Conservation (phyloP, 92 coral and sea anemone genomes). For the Desmophyllum pertusum region DNA sequence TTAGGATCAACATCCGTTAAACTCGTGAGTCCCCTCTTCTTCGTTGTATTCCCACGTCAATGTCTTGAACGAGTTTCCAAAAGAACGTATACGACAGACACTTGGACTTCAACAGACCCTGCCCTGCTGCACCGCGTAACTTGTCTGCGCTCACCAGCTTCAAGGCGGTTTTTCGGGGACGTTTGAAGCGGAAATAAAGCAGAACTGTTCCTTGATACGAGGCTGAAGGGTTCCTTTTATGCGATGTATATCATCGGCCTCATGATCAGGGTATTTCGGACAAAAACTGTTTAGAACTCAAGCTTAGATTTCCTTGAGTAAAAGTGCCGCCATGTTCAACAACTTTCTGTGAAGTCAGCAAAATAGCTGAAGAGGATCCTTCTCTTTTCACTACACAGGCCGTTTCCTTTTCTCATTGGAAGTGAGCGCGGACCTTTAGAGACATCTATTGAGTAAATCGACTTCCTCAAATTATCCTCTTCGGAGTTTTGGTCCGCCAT, state of each 20-base stretch:
- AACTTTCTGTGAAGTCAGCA: neutral
- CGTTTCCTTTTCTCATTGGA: constrained; percentile 9
- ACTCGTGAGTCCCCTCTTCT: neutral
- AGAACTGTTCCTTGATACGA: neutral
- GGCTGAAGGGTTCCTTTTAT: neutral
- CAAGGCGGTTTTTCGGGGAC: neutral
- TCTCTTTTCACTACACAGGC: neutral
- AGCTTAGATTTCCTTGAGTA: neutral
- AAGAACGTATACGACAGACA: constrained; percentile 14
- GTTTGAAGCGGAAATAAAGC: neutral
- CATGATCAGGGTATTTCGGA: neutral
- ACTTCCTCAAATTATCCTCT: neutral
- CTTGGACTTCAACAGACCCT: no score
- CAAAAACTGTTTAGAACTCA: neutral
- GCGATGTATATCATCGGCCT: neutral
- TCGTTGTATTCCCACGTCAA: neutral
- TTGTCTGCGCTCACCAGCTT: neutral
- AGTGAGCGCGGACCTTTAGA: neutral
- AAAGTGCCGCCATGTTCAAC: neutral
- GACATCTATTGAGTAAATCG: neutral
- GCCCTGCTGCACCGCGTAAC: neutral
- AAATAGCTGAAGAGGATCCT: neutral
- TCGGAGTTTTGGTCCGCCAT: neutral
- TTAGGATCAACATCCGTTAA: neutral
- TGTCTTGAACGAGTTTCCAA: neutral